Evolutionary conservation across 1,140 invertebrate genomes (phyloP), one percentile per base, ranked within the genome.

Genomic region (Leptinotarsa undecemlineata): DNA sequence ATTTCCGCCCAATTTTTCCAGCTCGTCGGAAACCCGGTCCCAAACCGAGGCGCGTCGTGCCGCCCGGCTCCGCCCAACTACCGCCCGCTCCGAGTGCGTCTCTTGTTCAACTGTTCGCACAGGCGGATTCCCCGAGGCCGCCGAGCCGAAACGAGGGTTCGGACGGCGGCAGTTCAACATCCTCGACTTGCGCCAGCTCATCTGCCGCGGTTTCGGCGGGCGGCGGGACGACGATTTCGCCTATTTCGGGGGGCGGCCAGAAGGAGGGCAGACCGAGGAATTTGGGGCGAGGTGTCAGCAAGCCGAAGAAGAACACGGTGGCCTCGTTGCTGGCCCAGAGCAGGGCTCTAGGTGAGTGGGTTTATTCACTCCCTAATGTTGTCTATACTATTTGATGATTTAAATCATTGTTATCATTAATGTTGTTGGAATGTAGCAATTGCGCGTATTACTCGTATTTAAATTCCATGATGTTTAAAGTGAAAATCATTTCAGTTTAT

Each of bases 291-390:
- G 94, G 94, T 1, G 92, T 95, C 4, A 95, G 93, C 76, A 95
- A 95, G 82, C 94, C 94, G 33, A 96, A 96, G 88, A 96, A 96
- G 86, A 96, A 96, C 82, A 96, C 95, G 0, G 95, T 96, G 0
- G 95, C 95, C 0, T 95, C 94, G 23, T 85, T 96, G 42, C 85
- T 96, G 23, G 94, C 94, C 0, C 93, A 95, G 85, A 94, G 92
- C 79, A 87, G 94, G 78, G 93, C 93, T 1, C 87, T 95, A 20
- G 93, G 93, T 2, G 84, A 89, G 4, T 74, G 64, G 57, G 8
- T 73, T 21, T 66, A 15, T 57, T 57, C 51, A 42, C 0, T 33
- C 26, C 1, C 1, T 33, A 33, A 33, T 33, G 8, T 33, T 33
- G 33, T 33, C 8, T 42, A 3, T 42, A 42, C 11, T 42, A 11